phyloP scores from a whole-genome alignment of 2,797 vertebrate genomes.

The Falco berigora region DNA sequence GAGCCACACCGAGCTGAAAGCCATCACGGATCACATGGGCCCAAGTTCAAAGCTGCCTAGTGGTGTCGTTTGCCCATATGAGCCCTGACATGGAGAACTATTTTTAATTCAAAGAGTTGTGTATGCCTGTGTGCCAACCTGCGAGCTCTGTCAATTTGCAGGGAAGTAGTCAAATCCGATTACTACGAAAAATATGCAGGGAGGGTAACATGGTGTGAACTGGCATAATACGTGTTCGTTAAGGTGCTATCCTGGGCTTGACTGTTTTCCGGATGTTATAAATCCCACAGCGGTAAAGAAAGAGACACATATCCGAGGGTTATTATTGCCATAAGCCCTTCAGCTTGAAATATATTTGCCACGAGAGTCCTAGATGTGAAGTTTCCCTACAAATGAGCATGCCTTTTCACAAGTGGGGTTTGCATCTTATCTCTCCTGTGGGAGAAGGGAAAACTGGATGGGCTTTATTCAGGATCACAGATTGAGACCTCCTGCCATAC shows the following conservation, averaged over 20 bases:
- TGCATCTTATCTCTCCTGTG: neutral
- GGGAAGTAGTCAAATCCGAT: neutral
- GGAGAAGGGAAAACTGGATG: neutral
- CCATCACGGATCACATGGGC: rapidly evolving
- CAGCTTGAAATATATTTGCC: neutral
- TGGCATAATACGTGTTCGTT: neutral
- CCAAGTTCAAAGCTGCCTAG: neutral
- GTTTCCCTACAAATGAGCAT: neutral
- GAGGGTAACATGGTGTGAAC: constrained; percentile 10
- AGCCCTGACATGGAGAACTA: neutral
- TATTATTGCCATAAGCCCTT: neutral
- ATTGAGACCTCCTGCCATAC: neutral
- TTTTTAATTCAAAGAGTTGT: constrained; percentile 24
- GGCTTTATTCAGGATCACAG: neutral
- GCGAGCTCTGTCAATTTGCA: neutral
- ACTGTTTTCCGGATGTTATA: constrained; percentile 1
- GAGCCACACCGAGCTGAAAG: rapidly evolving
- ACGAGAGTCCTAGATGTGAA: neutral
- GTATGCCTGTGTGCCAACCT: neutral
- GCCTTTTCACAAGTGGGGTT: neutral
- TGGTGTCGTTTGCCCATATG: neutral
- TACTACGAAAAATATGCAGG: neutral
- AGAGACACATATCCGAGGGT: neutral
- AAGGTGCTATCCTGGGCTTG: constrained; percentile 9
- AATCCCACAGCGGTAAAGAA: neutral